Evolutionary conservation across 2,888 invertebrate species (phyloP), one percentile per base, ranked within the genome.

Genomic region (Crematogaster levior): DNA sequence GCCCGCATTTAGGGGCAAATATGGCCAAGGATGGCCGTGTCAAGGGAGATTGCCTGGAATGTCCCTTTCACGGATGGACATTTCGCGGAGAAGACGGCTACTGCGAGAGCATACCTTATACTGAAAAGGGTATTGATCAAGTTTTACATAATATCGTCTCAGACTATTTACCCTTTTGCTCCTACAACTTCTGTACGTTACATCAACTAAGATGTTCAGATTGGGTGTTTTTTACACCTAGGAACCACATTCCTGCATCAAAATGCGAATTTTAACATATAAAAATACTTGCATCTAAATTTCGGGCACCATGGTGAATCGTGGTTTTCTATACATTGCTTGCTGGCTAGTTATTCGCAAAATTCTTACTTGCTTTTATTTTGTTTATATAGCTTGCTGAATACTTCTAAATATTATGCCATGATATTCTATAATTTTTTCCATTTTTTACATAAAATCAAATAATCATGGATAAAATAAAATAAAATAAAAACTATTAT

Each of bases 1-100:
- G 98, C 90, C 98, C 98, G 0, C 98, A 98, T 92, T 95, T 98
- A 88, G 98, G 98, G 0, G 98, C 98, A 0, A 98, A 98, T 93
- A 95, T 98, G 91, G 98, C 96, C 0, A 95, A 97, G 0, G 98
- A 98, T 0, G 98, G 98, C 0, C 96, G 95, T 0, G 97, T 98
- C 0, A 94, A 95, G 48, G 97, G 97, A 0, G 96, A 97, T 91
- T 97, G 97, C 90, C 96, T 98, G 10, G 97, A 97, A 91, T 98
- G 98, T 90, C 98, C 98, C 0, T 98, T 98, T 94, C 98, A 98
- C 91, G 97, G 97, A 75, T 98, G 98, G 98, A 95, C 95, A 74
- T 98, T 98, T 92, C 95, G 96, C 5, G 97, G 97, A 0, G 93
- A 94, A n/a, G 96, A 97, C 84, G 98, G 98, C 0, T 94, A 95